Base-by-base conservation (phyloP, 1,140 invertebrate species). In the Zaprionus capensis region DNA sequence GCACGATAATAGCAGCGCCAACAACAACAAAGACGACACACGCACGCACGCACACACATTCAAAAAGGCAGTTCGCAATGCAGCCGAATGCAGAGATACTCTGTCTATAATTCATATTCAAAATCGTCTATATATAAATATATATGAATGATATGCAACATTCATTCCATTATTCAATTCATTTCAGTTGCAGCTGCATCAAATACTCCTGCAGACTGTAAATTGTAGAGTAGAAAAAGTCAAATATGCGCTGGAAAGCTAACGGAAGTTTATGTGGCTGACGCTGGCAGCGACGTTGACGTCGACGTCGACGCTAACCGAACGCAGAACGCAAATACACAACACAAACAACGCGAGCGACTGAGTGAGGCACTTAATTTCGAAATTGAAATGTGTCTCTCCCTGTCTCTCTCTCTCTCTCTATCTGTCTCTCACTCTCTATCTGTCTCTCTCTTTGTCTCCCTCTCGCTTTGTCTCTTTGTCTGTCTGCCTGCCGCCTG, bases 361-460 rank as follows among this genome's bases (percentile, higher is more conserved):
- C n/a, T 46, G 72, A 87, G 71, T 84, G 84, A 88, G 85, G 84
- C 84, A 87, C 84, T 87, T 87, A 84, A 87, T 87, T 87, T 87
- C 84, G 71, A 88, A 90, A 90, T 88, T 88, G 85, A 90, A 88
- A 88, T 84, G 69, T 79, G 51, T 81, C 58, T 68, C 20, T 73
- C 56, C 26, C 44, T 55, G 17, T 70, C 61, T 57, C n/a, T 49
- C 26, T 38, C 24, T 24, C 53, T n/a, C 12, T 57, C 24, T 34
- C 34, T 7, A 24, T 20, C 14, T 34, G 36, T n/a, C n/a, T 44
- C 24, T 34, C 34, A 1, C 41, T 20, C 14, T 31, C 28, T 31
- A 9, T 7, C 2, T 31, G 7, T 34, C 38, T 11, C 17, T 36
- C 62, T 1, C 20, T n/a, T 11, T 36, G 31, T 1, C 31, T 22